Evolutionary conservation across 2,113 vertebrate genomes (phyloP).

Genomic region (Isichthys henryi): DNA sequence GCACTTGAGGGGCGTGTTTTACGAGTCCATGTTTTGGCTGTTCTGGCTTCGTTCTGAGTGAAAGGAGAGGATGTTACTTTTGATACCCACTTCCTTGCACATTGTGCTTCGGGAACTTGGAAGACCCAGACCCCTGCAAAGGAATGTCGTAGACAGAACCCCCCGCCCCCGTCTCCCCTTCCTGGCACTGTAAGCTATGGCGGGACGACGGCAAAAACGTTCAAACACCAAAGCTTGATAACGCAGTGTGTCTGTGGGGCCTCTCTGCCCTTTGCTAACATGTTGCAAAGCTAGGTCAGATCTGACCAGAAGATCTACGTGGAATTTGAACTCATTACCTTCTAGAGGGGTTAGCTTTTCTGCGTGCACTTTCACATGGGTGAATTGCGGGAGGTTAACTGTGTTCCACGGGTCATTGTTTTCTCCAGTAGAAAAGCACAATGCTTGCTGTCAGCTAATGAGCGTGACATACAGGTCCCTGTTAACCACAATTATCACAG

Average conservation of each 20-base stretch:
- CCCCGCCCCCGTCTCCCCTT: constrained; percentile 21
- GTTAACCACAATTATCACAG: background rate
- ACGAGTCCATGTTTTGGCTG: background rate
- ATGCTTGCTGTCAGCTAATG: background rate
- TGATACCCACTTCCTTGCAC: constrained; percentile 39
- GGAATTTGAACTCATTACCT: background rate
- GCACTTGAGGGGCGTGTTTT: background rate
- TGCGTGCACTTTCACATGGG: background rate
- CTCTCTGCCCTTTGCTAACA: background rate
- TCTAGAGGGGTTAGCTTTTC: background rate
- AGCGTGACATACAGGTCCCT: background rate
- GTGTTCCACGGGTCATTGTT: background rate
- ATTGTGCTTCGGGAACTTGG: constrained; percentile 24
- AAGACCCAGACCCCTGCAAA: background rate
- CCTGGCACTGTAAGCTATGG: constrained; percentile 25
- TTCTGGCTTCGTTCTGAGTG: background rate
- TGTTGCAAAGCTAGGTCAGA: background rate
- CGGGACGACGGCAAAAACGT: background rate
- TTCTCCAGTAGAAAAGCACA: background rate
- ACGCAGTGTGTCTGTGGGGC: background rate
- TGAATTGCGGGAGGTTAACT: background rate
- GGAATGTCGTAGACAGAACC: constrained; percentile 37
- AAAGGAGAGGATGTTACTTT: constrained; percentile 27
- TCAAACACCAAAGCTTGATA: background rate
- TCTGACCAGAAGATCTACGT: background rate